Conservation (phyloP, 1,140 invertebrate species). For the Leptinotarsa lineolata region DNA sequence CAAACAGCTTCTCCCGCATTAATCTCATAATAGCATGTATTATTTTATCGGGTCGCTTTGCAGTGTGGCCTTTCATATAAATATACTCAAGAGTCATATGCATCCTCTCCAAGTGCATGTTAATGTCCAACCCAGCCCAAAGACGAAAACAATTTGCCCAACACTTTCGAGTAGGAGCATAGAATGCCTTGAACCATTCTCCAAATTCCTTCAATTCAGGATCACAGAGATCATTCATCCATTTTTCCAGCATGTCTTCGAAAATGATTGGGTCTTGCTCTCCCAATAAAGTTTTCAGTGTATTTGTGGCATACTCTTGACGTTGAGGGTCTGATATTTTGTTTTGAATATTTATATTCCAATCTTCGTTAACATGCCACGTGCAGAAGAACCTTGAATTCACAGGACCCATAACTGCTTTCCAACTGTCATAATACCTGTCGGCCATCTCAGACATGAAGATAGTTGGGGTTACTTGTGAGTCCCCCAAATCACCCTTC, state of each 20-base stretch:
- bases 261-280: neutral
- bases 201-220: constrained; percentile 1
- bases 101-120: constrained; percentile 33
- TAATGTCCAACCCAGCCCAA: constrained; percentile 25
- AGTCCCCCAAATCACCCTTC: too few species aligned
- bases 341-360: constrained; percentile 27
- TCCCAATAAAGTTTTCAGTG: constrained; percentile 15
- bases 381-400: constrained; percentile 27
- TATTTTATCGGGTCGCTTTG: constrained; percentile 31
- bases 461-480: too few species aligned
- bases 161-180: neutral
- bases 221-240: neutral
- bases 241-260: neutral
- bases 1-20: constrained; percentile 29
- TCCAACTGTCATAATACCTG: constrained; percentile 34
- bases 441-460: constrained; percentile 30
- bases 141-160: constrained; percentile 34
- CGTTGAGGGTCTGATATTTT: neutral
- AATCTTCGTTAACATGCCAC: constrained; percentile 29
- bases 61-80: constrained; percentile 29
- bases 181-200: neutral
- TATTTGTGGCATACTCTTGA: constrained; percentile 13
- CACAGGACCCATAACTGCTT: constrained; percentile 30
- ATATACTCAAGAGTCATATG: constrained; percentile 33
- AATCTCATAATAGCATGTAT: constrained; percentile 31